Evolutionary conservation across 1,140 invertebrate genomes (phyloP).

Genomic region (Fopius arisanus): DNA sequence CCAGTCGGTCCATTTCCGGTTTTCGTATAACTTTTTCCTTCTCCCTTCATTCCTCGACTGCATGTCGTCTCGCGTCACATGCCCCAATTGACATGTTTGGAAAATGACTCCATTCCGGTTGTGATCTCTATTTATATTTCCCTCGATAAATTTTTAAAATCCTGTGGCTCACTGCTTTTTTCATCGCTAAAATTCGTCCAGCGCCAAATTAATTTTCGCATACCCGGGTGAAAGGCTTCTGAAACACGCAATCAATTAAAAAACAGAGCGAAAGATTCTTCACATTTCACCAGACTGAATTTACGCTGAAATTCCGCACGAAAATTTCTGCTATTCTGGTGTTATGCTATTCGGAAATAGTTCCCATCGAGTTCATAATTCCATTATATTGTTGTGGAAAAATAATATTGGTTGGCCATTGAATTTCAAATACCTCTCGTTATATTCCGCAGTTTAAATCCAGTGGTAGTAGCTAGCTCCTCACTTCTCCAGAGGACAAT

Average conservation of each 20-base stretch:
- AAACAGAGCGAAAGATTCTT: neutral
- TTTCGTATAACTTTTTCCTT: slow-evolving; percentile 18
- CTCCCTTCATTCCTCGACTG: slow-evolving; percentile 17
- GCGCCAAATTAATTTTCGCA: slow-evolving; percentile 16
- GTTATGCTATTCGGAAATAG: neutral
- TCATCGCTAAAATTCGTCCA: neutral
- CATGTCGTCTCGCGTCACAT: neutral
- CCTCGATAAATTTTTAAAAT: neutral
- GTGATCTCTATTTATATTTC: slow-evolving; percentile 39
- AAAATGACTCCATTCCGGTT: slow-evolving; percentile 29
- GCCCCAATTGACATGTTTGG: neutral
- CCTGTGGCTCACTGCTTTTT: neutral
- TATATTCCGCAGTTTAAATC: neutral
- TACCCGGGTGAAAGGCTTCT: neutral
- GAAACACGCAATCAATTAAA: neutral
- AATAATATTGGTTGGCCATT: too few relatives aligned
- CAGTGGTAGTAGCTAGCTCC: neutral
- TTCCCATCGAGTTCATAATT: neutral
- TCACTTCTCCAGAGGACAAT: neutral
- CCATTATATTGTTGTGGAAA: too few relatives aligned
- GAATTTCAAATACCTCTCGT: too few relatives aligned
- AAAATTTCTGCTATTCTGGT: neutral
- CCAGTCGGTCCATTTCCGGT: slow-evolving; percentile 56
- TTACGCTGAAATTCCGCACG: neutral
- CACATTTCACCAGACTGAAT: neutral